Base-by-base conservation (phyloP, 2,888 invertebrate genomes). In the Calameuta idolon region DNA sequence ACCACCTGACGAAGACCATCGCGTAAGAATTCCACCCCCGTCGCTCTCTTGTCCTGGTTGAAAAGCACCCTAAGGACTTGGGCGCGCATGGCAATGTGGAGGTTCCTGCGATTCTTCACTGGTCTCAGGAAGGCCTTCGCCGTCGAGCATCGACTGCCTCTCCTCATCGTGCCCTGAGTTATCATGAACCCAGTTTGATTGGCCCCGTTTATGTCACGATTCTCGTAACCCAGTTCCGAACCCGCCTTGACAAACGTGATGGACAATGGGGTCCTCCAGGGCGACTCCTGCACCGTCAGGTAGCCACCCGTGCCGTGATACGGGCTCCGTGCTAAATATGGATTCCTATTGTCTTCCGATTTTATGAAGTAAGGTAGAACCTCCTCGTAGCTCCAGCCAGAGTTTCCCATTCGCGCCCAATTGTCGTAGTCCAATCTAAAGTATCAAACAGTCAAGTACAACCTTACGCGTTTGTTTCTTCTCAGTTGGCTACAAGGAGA, bases 301-400 rank as follows among this genome's bases (percentile, higher is more conserved):
- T 96, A 96, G 0, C 97, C 97, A 0, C 97, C 97, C 0, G 94
- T 94, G 1, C 93, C 92, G 89, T 97, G 97, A 85, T 97, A 97
- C 0, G 95, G 94, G 0, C 95, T 96, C 79, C 94, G 93, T 0
- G 94, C 94, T 77, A 97, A 90, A 84, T 97, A 97, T 0, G 97
- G 97, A 89, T 97, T 97, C 9, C 97, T 93, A 87, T 97, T 96
- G 90, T 97, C 97, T 91, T 97, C 97, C 0, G 97, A 97, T 91
- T 97, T 97, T 35, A 96, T 92, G 89, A 97, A 97, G 89, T 97
- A 97, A 3, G 96, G 96, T 75, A 97, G 92, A 3, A 97, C 95
- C 82, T 96, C 94, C 69, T 95, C 93, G 91, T 96, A 97, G 11
- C 95, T 95, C 98, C 98, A 98, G 12, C 98, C 98, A 0, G 94